Percentiles rank a stretch among this genome's conserved stretches.
These are phyloP conservation scores for Botia almorhae DNA, from an alignment of 2,797 vertebrate genomes.

Conservation along the genomic window DNA sequence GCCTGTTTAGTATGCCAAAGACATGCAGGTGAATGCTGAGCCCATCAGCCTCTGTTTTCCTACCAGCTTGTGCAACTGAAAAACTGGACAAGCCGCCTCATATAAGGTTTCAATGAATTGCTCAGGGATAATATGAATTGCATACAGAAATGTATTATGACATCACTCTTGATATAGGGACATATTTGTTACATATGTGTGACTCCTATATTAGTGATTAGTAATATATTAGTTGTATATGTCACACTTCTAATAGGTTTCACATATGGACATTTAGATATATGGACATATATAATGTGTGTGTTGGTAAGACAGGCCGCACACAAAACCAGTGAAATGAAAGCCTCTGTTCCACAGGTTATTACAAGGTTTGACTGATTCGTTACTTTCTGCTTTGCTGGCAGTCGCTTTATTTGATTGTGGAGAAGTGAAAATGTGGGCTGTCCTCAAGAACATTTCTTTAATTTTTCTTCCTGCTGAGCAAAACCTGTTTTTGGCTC, in stretches of 20 bases:
- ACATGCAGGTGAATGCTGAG: slow-evolving; percentile 56
- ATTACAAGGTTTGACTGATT: slow-evolving; percentile 18
- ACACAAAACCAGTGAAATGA: slow-evolving; percentile 66
- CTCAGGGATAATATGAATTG: slow-evolving; percentile 55
- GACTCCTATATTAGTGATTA: no score
- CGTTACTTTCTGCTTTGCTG: neutral
- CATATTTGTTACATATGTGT: no score
- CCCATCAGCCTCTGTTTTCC: slow-evolving; percentile 48
- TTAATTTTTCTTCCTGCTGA: neutral
- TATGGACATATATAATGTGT: no score
- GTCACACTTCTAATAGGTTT: no score
- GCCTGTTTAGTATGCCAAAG: slow-evolving; percentile 63
- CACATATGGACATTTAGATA: no score
- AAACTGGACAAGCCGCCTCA: slow-evolving; percentile 56
- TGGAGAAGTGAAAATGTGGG: neutral
- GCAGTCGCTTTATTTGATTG: slow-evolving; percentile 16
- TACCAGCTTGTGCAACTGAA: slow-evolving; percentile 56
- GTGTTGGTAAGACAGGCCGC: slow-evolving; percentile 62
- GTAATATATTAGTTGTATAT: no score
- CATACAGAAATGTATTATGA: slow-evolving; percentile 64
- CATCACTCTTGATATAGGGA: no score
- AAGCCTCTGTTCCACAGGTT: slow-evolving; percentile 54
- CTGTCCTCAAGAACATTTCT: neutral
- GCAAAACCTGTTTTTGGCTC: neutral
- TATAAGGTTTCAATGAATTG: slow-evolving; percentile 73